Base-by-base conservation (phyloP, 64 coral and sea anemone species). In the Orbicella faveolata region DNA sequence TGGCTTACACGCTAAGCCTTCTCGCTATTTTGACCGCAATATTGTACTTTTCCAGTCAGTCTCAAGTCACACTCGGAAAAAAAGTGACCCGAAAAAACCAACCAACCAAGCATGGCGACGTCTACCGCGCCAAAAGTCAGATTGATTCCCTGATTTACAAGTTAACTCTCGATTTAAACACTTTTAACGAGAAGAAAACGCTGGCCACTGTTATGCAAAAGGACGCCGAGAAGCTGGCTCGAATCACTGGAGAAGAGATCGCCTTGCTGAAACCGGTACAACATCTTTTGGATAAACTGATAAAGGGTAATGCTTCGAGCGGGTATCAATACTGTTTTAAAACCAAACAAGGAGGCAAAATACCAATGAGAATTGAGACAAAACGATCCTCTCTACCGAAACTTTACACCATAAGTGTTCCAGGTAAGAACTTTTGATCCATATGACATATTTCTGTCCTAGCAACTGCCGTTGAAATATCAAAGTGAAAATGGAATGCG, bases 121-220 rank as follows among this genome's bases (percentile, higher is more conserved):
- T 83, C 3, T 21, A 83, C 55, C 80, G 80, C 35, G 80, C 80
- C 3, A 83, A 83, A 63, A 83, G 80, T 21, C 17, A 83, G 55
- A 61, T 83, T 48, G 80, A 83, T 52, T 83, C 80, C 16, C 57
- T 83, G 80, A 61, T 83, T 67, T 67, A 63, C 80, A 83, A 83
- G 59, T 41, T 83, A 52, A 33, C 54, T 11, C 52, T 79, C 4
- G 76, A 79, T 79, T 51, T 79, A 13, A 54, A 79, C 76, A 79
- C 76, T 36, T 67, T 63, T 33, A 67, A 83, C 15, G 80, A 83
- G 64, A 83, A 83, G 80, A 34, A 83, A 65, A 67, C 25, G 21
- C 51, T 63, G 54, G 80, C 80, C 55, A 30, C 13, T 7, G 80
- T 36, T 19, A 63, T 83, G 76, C 37, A 79, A 54, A 54, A 79